These are phyloP conservation scores for Microctonus hyperodae DNA, from an alignment of 2,888 invertebrate species.

Conservation along the genomic window DNA sequence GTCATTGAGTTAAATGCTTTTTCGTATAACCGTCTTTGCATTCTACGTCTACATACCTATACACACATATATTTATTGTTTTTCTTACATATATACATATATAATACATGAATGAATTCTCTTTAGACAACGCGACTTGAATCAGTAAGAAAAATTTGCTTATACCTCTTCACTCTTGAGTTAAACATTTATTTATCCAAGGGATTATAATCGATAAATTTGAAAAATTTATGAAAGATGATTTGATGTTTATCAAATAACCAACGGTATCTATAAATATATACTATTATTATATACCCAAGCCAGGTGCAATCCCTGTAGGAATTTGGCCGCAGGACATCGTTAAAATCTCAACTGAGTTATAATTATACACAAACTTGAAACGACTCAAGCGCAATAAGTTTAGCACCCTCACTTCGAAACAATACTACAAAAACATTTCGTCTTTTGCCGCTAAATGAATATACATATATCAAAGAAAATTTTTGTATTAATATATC, in stretches of 20 bases:
- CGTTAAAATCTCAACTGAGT: constrained; percentile 7
- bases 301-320: constrained; percentile 1
- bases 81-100: no score
- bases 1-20: constrained; percentile 60
- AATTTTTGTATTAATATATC: neutral
- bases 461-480: neutral
- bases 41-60: constrained; percentile 22
- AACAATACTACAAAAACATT: constrained; percentile 11
- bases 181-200: neutral
- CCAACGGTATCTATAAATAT: neutral
- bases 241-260: neutral
- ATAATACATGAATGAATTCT: neutral
- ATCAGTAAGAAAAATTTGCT: neutral
- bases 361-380: neutral
- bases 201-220: neutral
- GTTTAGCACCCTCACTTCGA: constrained; percentile 5
- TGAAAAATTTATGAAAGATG: no score
- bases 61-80: constrained; percentile 6
- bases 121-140: neutral
- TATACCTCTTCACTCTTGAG: neutral
- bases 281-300: neutral
- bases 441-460: constrained; percentile 6
- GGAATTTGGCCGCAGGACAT: constrained; percentile 4
- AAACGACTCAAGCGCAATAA: constrained; percentile 2
- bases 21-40: no score